Evolutionary conservation across 1,140 invertebrate species (phyloP).

Genomic region (Cydia amplana): DNA sequence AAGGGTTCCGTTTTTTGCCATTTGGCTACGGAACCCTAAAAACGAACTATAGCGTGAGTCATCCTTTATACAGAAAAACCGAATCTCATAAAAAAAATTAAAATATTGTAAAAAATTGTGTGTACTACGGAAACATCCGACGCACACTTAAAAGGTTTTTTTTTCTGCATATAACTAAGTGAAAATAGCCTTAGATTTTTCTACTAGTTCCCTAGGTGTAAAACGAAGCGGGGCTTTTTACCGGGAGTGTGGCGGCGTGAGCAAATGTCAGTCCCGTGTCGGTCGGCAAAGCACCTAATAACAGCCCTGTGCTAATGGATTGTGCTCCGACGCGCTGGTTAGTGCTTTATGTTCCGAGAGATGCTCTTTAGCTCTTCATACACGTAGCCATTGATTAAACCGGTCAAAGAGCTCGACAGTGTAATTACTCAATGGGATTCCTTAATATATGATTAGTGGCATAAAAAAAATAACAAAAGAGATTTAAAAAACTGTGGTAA

Average conservation of each 20-base stretch:
- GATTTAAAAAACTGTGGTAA: neutral
- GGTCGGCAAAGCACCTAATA: conserved; percentile 44
- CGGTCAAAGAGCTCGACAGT: neutral
- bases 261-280: conserved; percentile 49
- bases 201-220: neutral
- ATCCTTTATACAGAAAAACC: too few relatives aligned
- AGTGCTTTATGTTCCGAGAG: conserved; percentile 29
- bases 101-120: too few relatives aligned
- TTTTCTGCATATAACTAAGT: neutral
- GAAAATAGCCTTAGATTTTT: conserved; percentile 5
- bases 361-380: conserved; percentile 30
- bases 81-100: too few relatives aligned
- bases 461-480: neutral
- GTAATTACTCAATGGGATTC: conserved; percentile 5
- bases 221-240: conserved; percentile 40
- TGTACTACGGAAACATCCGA: neutral
- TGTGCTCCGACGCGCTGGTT: conserved; percentile 37
- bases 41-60: too few relatives aligned
- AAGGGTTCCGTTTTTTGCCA: too few relatives aligned
- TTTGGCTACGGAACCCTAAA: too few relatives aligned
- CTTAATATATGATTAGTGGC: neutral
- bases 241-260: conserved; percentile 40
- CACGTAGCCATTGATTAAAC: conserved; percentile 30
- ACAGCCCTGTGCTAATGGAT: conserved; percentile 49
- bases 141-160: neutral